A percentile compares a stretch with the other conserved stretches of the same genome.
phyloP scores from a whole-genome alignment of 2,797 vertebrate genomes.

The Sebastes trivittatus region DNA sequence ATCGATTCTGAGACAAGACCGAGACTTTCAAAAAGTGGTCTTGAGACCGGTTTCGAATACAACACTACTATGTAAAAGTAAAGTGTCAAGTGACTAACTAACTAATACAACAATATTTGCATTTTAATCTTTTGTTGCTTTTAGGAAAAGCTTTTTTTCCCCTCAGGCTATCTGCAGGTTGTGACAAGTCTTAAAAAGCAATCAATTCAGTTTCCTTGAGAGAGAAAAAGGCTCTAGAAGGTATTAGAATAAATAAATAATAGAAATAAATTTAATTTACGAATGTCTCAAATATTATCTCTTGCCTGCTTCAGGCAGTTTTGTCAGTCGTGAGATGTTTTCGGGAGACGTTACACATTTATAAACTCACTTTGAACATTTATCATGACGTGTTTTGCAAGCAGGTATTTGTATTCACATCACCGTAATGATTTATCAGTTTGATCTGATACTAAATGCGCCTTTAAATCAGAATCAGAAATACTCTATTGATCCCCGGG shows the following conservation, averaged over 20 bases:
- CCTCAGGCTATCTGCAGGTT: background rate
- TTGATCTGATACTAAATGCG: background rate
- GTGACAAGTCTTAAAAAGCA: background rate
- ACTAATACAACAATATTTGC: background rate
- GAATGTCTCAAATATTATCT: background rate
- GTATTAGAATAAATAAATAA: background rate
- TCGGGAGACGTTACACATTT: background rate
- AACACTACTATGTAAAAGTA: no score
- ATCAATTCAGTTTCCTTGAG: background rate
- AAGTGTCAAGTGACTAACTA: background rate
- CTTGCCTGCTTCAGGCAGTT: background rate
- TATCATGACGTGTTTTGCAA: background rate
- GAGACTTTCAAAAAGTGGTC: no score
- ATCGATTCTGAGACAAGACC: no score
- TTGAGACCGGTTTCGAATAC: accelerated
- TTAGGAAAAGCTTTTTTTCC: background rate
- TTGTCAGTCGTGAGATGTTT: background rate
- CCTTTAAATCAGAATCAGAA: background rate
- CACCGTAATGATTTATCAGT: background rate
- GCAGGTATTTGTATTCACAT: background rate
- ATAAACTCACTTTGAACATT: background rate
- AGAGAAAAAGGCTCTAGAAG: background rate
- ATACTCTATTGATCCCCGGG: no score
- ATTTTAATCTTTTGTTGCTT: background rate
- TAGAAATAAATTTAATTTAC: background rate